Base-by-base conservation (phyloP, 2,797 vertebrate genomes). In the Channallabes apus region DNA sequence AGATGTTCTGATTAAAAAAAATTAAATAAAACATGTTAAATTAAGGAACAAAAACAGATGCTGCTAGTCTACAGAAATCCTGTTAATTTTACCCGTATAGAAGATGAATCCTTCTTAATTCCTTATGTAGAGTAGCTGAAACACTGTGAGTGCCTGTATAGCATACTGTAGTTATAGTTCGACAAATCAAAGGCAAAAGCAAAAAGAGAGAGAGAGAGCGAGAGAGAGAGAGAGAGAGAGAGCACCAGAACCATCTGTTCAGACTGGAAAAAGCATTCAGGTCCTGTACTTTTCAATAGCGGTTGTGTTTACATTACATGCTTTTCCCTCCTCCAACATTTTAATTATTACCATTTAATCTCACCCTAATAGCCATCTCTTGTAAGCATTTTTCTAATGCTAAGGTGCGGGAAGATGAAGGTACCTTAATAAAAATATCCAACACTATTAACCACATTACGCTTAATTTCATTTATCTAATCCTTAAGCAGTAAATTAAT, bases 351-450 rank as follows among this genome's bases (percentile, higher is more conserved):
- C 15, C 56, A 80, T 80, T 59, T 84, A 15, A 61, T 78, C 71
- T 59, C 46, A 62, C 56, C 46, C 84, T 61, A 85, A 72, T 64
- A 80, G 9, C 20, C 58, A 58, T 20, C 64, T 80, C 76, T 80
- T 59, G 71, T 80, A 71, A 85, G 62, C n/a, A 27, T 35, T 35
- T 59, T 69, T 64, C 56, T 32, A 38, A 69, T 32, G 22, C 67
- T n/a, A 27, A 11, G 56, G n/a, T 71, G 56, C 71, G 35, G 61
- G 72, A 77, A 76, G 72, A 32, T 22, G 15, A 22, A 76, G 54
- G 24, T 2, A 32, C 54, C 62, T 82, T 69, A 14, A 61, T 72
- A 71, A 71, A 22, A 71, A 62, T 32, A 59, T 85, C 20, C 41
- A 80, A 80, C 56, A 72, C 27, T 20, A 72, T 72, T 71, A 69